These are phyloP conservation scores for Tetragonisca angustula DNA, from an alignment of 2,888 invertebrate species.

Conservation along the genomic window DNA sequence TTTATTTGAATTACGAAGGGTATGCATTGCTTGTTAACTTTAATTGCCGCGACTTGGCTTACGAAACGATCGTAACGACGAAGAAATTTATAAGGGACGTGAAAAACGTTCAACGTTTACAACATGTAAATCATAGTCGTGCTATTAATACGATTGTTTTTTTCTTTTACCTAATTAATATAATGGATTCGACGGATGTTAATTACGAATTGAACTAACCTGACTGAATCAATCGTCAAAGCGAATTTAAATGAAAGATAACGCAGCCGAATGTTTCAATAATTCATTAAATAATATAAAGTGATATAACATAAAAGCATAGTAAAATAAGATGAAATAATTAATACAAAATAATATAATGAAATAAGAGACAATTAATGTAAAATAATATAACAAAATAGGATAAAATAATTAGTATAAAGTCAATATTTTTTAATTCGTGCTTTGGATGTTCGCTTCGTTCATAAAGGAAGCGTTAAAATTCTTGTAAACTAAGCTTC, in stretches of 20 bases:
- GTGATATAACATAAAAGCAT: too few relatives aligned
- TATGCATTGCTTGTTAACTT: constrained; percentile 2
- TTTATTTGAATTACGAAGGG: constrained; percentile 1
- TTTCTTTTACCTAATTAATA: too few relatives aligned
- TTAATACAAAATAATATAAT: too few relatives aligned
- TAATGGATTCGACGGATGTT: not conserved
- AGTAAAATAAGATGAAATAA: too few relatives aligned
- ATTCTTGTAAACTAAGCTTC: not conserved
- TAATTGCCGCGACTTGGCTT: not conserved
- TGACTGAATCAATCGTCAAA: not conserved
- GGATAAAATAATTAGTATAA: too few relatives aligned
- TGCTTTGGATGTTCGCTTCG: not conserved
- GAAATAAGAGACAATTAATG: too few relatives aligned
- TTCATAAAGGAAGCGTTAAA: not conserved
- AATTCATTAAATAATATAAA: not conserved
- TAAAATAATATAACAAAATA: too few relatives aligned
- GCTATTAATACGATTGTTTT: not conserved
- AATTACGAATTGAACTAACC: not conserved
- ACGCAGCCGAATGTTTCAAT: not conserved
- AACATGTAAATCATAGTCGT: not conserved
- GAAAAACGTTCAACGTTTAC: not conserved
- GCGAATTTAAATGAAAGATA: not conserved
- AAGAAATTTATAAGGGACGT: not conserved
- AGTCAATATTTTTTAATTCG: not conserved
- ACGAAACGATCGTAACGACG: constrained; percentile 1